Evolutionary conservation across 2,888 invertebrate genomes (phyloP).

Genomic region (Clunio marinus): DNA sequence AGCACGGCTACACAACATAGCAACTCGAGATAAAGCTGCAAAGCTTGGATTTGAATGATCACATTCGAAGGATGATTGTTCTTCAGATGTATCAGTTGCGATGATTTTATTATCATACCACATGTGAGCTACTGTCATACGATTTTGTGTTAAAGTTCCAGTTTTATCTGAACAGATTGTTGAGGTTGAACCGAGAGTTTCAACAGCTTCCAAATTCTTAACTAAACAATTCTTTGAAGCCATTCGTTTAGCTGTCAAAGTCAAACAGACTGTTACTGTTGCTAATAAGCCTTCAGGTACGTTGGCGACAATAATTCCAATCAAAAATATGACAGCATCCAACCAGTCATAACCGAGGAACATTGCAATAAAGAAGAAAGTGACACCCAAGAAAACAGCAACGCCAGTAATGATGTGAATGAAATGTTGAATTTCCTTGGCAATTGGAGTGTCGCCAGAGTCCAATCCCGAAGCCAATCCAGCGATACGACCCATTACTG

Average conservation of each 20-base stretch:
- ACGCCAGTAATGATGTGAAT: conserved; percentile 97
- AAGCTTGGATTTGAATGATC: conserved; percentile 80
- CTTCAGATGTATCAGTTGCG: conserved; percentile 98
- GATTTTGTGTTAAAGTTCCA: conserved; percentile 96
- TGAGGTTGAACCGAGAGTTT: conserved; percentile 96
- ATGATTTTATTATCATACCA: conserved; percentile 99
- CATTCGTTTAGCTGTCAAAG: conserved; percentile 98
- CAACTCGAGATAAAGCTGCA: conserved; percentile 87
- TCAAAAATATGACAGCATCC: conserved; percentile 98
- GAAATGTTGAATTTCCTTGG: conserved; percentile 98
- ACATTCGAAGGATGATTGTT: conserved; percentile 93
- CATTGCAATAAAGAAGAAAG: conserved; percentile 97
- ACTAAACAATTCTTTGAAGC: conserved; percentile 98
- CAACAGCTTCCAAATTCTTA: conserved; percentile 98
- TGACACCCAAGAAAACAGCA: conserved; percentile 90
- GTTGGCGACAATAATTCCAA: conserved; percentile 99
- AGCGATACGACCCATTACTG: conserved; percentile 95
- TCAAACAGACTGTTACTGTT: conserved; percentile 97
- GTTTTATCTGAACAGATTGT: conserved; percentile 99
- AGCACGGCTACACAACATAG: conserved; percentile 95
- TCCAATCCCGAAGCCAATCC: conserved; percentile 90
- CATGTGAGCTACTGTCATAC: conserved; percentile 99
- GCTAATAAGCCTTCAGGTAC: conserved; percentile 98
- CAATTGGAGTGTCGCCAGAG: conserved; percentile 96
- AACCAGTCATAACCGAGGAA: conserved; percentile 98